Percentiles rank a stretch among this genome's conserved stretches.
phyloP scores from a whole-genome alignment of 2,113 vertebrate species.

The Puma concolor region DNA sequence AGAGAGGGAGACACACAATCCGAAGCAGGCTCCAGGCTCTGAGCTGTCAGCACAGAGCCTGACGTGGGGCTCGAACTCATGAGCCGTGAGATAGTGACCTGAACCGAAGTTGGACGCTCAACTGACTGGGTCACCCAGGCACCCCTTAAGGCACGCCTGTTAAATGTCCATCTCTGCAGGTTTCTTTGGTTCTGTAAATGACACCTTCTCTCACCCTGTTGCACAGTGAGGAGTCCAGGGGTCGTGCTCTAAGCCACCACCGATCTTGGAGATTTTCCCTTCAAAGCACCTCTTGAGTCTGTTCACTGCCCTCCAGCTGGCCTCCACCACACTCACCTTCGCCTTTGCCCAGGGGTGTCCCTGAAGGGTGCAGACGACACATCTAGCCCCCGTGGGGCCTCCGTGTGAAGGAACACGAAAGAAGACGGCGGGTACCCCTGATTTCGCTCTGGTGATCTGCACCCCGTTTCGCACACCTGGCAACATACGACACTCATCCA shows the following conservation, averaged over 20 bases:
- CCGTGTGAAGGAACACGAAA: neutral
- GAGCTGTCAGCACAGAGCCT: too few relatives aligned
- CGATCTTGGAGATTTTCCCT: neutral
- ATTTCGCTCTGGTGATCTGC: neutral
- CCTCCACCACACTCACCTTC: neutral
- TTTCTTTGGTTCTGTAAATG: neutral
- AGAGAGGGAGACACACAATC: too few relatives aligned
- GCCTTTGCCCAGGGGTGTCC: neutral
- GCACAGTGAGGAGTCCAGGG: neutral
- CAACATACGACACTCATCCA: too few relatives aligned
- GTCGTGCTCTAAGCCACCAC: neutral
- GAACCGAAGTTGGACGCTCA: too few relatives aligned
- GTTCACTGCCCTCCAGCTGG: neutral
- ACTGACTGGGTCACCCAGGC: too few relatives aligned
- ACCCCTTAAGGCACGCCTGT: neutral
- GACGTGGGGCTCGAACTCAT: too few relatives aligned
- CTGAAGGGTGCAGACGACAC: rapidly evolving
- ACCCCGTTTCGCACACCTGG: neutral
- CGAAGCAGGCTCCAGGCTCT: too few relatives aligned
- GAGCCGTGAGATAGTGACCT: too few relatives aligned
- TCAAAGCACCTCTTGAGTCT: neutral
- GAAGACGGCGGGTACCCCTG: neutral
- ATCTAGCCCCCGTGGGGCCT: neutral
- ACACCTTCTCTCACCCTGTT: neutral
- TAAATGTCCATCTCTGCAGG: neutral